phyloP scores from a whole-genome alignment of 2,888 invertebrate genomes.

The Acanthoscelides obtectus region DNA sequence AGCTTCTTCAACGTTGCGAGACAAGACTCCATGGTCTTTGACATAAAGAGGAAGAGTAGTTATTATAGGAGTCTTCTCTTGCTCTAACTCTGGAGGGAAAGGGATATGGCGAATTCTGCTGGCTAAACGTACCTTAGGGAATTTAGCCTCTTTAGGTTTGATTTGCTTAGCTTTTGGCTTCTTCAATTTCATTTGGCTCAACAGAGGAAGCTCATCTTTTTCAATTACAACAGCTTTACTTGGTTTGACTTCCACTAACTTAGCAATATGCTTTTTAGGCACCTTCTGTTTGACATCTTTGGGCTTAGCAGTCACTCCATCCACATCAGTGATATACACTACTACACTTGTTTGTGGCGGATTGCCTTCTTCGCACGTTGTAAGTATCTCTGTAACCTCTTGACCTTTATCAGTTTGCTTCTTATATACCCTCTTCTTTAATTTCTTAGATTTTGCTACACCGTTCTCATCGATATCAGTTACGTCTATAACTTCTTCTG shows the following conservation, averaged over 20 bases:
- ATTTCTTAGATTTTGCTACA: conserved; percentile 29
- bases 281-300: conserved; percentile 12
- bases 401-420: conserved; percentile 44
- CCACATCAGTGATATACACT: conserved; percentile 28
- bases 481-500: conserved; percentile 40
- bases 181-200: conserved; percentile 36
- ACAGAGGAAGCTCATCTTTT: conserved; percentile 42
- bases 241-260: conserved; percentile 15
- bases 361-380: conserved; percentile 45
- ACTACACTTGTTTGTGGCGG: conserved; percentile 43
- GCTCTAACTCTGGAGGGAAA: conserved; percentile 46
- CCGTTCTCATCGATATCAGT: conserved; percentile 27
- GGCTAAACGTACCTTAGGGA: conserved; percentile 48
- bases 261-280: conserved; percentile 13
- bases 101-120: conserved; percentile 46
- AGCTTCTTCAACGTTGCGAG: conserved; percentile 51
- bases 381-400: conserved; percentile 47
- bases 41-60: conserved; percentile 43
- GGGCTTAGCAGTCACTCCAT: too few species aligned
- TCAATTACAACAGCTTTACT: conserved; percentile 2
- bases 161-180: conserved; percentile 42
- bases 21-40: conserved; percentile 48
- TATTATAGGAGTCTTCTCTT: conserved; percentile 39
- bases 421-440: conserved; percentile 45
- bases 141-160: conserved; percentile 39